Evolutionary conservation across 2,797 vertebrate species (phyloP).

Genomic region (Geotria australis): DNA sequence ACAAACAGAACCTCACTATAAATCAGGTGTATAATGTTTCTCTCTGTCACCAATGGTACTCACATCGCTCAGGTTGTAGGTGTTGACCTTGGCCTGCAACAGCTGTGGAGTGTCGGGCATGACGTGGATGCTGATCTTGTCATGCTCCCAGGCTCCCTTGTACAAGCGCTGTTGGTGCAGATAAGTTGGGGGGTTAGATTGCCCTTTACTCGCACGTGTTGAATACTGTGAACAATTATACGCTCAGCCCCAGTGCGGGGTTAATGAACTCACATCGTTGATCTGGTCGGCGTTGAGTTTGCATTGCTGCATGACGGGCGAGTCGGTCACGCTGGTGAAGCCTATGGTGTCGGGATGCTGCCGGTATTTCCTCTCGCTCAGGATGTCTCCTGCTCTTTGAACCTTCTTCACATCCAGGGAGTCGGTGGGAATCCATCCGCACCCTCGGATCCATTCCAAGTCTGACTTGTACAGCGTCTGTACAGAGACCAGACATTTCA

Average conservation of each 20-base stretch:
- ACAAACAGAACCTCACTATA: too few relatives aligned
- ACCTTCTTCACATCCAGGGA: neutral
- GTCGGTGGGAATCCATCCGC: neutral
- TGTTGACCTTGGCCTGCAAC: too few relatives aligned
- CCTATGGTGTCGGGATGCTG: neutral
- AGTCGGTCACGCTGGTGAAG: neutral
- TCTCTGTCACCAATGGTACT: too few relatives aligned
- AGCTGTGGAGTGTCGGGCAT: too few relatives aligned
- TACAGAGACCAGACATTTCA: neutral
- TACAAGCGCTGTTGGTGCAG: too few relatives aligned
- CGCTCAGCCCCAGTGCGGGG: neutral
- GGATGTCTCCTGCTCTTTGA: neutral
- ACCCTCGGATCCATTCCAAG: conserved; percentile 36
- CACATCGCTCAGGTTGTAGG: too few relatives aligned
- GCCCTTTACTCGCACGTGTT: too few relatives aligned
- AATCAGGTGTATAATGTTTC: too few relatives aligned
- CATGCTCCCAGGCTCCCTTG: too few relatives aligned
- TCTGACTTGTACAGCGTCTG: neutral
- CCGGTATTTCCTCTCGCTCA: neutral
- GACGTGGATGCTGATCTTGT: too few relatives aligned
- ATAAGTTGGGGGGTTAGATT: too few relatives aligned
- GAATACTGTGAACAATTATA: too few relatives aligned
- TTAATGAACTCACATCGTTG: neutral
- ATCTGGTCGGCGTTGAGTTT: neutral
- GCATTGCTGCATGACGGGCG: neutral